Conservation (phyloP, 2,888 invertebrate genomes). For the Mayetiola destructor region DNA sequence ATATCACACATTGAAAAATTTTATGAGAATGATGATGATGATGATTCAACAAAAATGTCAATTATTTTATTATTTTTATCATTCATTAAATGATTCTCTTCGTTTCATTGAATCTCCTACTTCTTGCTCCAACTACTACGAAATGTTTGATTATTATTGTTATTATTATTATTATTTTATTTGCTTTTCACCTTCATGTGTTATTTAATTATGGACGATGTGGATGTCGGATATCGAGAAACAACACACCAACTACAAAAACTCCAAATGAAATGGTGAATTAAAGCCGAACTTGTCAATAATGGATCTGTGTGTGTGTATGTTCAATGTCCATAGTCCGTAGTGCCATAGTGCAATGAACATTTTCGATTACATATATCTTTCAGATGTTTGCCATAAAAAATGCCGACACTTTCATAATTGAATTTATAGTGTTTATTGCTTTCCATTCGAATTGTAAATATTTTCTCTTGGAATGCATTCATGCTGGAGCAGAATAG, state of each 20-base stretch:
- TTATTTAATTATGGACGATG: slow-evolving; percentile 1
- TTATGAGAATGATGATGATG: too few species aligned
- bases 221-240: background rate
- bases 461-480: background rate
- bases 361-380: too few species aligned
- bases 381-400: background rate
- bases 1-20: background rate
- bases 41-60: slow-evolving; percentile 11
- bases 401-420: slow-evolving; percentile 7
- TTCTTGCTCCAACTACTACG: too few species aligned
- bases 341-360: too few species aligned
- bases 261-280: too few species aligned
- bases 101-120: too few species aligned
- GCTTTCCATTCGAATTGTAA: background rate
- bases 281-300: too few species aligned
- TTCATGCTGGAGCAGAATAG: too few species aligned
- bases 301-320: too few species aligned
- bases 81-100: slow-evolving; percentile 9
- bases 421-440: background rate
- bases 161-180: background rate
- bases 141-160: too few species aligned
- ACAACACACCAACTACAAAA: too few species aligned
- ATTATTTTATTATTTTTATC: slow-evolving; percentile 12
- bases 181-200: slow-evolving; percentile 6
- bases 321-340: too few species aligned